Conservation (phyloP, 2,888 invertebrate species). For the Eupithecia insigniata region DNA sequence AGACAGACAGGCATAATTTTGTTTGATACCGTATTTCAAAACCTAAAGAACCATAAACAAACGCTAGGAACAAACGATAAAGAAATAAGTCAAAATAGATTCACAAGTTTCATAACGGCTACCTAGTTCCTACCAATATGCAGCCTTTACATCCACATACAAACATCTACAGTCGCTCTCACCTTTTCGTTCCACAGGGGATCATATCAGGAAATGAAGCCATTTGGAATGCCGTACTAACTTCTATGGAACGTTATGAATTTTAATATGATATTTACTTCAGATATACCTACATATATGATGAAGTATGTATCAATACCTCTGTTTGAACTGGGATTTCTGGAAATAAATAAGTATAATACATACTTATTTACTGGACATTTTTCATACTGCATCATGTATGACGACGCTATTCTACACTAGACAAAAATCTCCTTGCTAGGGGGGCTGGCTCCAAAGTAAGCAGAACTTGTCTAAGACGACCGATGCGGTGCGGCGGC, state of each 20-base stretch:
- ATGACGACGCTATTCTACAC: no score
- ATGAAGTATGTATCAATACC: not conserved
- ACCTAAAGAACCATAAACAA: no score
- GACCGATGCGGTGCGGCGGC: no score
- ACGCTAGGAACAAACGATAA: not conserved
- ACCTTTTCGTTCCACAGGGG: conserved; percentile 3
- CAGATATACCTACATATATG: not conserved
- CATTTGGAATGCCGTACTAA: conserved; percentile 1
- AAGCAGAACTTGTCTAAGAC: no score
- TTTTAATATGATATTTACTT: conserved; percentile 1
- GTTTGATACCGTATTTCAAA: no score
- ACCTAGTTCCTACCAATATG: not conserved
- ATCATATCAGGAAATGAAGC: conserved; percentile 11
- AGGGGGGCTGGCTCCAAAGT: not conserved
- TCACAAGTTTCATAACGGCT: conserved; percentile 3
- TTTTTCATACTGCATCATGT: not conserved
- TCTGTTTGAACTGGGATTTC: not conserved
- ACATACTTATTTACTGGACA: not conserved
- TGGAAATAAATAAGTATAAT: not conserved
- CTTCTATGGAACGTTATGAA: not conserved
- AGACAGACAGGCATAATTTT: no score
- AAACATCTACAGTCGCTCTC: not conserved
- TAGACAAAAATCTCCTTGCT: no score
- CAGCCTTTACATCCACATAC: not conserved
- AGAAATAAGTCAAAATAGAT: conserved; percentile 5